phyloP scores from a whole-genome alignment of 1,140 invertebrate genomes.

The Mizuhopecten yessoensis region DNA sequence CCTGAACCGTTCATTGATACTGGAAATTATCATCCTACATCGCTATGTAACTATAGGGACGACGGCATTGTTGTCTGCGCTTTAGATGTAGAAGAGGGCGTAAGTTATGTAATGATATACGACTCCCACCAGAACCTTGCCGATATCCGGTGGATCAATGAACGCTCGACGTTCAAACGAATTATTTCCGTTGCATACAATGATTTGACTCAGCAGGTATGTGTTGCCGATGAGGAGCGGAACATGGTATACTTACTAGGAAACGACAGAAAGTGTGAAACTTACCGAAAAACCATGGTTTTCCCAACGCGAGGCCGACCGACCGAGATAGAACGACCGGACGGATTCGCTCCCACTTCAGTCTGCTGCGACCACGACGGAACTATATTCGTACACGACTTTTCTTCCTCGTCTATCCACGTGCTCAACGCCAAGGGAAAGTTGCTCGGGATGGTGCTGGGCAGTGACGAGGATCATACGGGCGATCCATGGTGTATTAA shows the following conservation, averaged over 20 bases:
- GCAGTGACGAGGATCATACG: neutral
- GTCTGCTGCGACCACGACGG: neutral
- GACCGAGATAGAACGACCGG: neutral
- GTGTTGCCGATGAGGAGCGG: conserved; percentile 8
- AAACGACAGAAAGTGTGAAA: neutral
- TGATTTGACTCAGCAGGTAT: neutral
- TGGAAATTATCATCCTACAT: neutral
- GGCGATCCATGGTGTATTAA: neutral
- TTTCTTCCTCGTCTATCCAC: neutral
- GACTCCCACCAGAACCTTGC: neutral
- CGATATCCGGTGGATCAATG: neutral
- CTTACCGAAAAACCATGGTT: neutral
- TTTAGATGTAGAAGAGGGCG: neutral
- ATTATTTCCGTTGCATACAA: neutral
- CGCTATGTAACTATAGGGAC: neutral
- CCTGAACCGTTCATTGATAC: neutral
- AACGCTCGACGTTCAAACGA: neutral
- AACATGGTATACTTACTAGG: neutral
- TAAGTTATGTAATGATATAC: neutral
- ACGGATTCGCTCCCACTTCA: neutral
- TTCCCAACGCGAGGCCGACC: neutral
- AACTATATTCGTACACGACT: neutral
- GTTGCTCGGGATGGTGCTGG: neutral
- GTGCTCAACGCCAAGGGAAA: neutral
- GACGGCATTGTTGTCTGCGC: neutral